Conservation (phyloP, 2,113 vertebrate species). For the Uria aalge region DNA sequence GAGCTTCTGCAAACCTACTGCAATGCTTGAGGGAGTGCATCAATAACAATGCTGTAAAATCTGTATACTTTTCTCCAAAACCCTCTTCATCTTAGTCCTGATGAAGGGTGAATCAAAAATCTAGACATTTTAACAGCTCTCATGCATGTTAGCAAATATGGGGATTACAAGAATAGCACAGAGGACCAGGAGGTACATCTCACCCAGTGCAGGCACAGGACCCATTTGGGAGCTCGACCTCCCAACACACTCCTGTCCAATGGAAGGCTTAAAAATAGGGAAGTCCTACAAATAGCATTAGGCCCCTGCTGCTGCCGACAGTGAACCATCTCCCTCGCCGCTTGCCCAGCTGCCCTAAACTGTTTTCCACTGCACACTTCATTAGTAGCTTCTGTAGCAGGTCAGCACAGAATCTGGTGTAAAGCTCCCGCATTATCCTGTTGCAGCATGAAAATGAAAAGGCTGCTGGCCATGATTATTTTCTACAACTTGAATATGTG, state of each 20-base stretch:
- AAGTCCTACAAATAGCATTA: neutral
- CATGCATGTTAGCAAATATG: neutral
- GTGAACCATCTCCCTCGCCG: neutral
- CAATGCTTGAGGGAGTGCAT: neutral
- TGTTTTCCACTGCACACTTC: neutral
- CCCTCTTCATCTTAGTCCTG: neutral
- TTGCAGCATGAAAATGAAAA: neutral
- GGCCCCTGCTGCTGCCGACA: neutral
- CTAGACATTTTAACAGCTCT: neutral
- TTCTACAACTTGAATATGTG: neutral
- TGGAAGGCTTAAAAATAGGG: neutral
- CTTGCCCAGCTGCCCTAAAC: neutral
- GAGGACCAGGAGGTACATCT: neutral
- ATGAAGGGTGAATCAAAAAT: neutral
- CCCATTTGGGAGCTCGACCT: neutral
- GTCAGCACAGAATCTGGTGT: neutral
- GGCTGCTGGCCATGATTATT: neutral
- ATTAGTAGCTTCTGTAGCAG: neutral
- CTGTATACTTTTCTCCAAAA: neutral
- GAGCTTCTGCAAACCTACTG: neutral
- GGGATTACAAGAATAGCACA: neutral
- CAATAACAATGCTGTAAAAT: neutral
- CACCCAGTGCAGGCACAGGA: neutral
- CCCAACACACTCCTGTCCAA: accelerated
- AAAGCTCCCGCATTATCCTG: neutral